Percentiles rank a stretch among this genome's conserved stretches.
Conservation (phyloP, 2,888 invertebrate genomes). For the Lacanobia wlatinum region DNA sequence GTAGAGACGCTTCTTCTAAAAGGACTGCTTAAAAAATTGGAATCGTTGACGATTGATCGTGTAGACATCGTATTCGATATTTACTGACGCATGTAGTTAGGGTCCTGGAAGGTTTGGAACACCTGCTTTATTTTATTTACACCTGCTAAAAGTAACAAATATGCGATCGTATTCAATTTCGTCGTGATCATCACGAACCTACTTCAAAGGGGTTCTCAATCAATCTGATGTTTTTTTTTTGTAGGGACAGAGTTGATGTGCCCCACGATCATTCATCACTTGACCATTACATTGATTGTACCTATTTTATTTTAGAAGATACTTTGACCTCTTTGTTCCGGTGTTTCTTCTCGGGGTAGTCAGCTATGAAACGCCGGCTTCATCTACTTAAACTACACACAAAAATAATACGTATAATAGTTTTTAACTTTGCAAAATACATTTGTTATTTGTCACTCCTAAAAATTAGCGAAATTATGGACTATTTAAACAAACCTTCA, state of each 20-base stretch:
- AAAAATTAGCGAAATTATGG: too few relatives aligned
- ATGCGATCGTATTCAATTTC: background rate
- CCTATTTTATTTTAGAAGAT: too few relatives aligned
- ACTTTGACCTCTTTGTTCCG: too few relatives aligned
- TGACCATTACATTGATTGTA: too few relatives aligned
- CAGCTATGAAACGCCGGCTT: too few relatives aligned
- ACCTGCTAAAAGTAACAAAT: background rate
- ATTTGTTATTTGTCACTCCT: background rate
- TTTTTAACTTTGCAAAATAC: too few relatives aligned
- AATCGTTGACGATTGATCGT: constrained; percentile 59
- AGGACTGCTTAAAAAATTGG: constrained; percentile 66
- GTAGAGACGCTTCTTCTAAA: constrained; percentile 50
- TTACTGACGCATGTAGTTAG: constrained; percentile 30
- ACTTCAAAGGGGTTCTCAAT: too few relatives aligned
- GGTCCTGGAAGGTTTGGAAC: constrained; percentile 14
- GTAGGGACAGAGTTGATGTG: background rate
- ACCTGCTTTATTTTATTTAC: constrained; percentile 25
- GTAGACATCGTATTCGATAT: constrained; percentile 25
- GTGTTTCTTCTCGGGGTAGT: too few relatives aligned
- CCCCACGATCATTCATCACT: background rate
- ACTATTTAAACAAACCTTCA: background rate
- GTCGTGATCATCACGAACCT: background rate
- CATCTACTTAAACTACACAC: too few relatives aligned
- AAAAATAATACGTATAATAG: too few relatives aligned
- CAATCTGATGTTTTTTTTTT: too few relatives aligned